These are phyloP conservation scores for Neolamprologus variostigma DNA, from an alignment of 2,113 vertebrate species.

Conservation along the genomic window DNA sequence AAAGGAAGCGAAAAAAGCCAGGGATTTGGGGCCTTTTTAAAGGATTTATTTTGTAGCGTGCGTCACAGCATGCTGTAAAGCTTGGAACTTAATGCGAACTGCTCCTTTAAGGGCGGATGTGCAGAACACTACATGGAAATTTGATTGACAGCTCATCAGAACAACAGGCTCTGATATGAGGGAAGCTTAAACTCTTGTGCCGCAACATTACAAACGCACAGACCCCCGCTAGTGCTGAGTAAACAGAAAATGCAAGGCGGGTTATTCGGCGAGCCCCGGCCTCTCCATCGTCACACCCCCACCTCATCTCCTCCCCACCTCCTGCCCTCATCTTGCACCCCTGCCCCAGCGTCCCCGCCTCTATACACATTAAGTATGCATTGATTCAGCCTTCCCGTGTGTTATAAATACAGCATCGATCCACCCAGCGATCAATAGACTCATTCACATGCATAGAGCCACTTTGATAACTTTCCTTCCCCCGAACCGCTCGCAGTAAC, in stretches of 20 bases:
- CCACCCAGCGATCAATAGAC: slow-evolving; percentile 66
- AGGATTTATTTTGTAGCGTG: neutral
- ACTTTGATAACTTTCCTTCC: slow-evolving; percentile 81
- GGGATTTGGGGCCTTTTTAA: neutral
- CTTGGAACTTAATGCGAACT: neutral
- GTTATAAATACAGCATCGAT: slow-evolving; percentile 84
- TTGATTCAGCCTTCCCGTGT: slow-evolving; percentile 70
- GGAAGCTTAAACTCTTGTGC: slow-evolving; percentile 6
- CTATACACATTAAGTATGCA: slow-evolving; percentile 73
- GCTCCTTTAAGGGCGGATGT: neutral
- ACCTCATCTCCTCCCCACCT: slow-evolving; percentile 18
- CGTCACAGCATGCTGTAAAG: neutral
- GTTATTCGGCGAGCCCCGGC: slow-evolving; percentile 58
- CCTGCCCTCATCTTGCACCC: slow-evolving; percentile 54
- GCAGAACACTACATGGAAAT: slow-evolving; percentile 8
- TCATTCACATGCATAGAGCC: slow-evolving; percentile 86
- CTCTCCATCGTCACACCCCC: neutral
- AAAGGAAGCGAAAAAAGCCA: neutral
- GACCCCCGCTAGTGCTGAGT: slow-evolving; percentile 52
- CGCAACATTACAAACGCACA: slow-evolving; percentile 42
- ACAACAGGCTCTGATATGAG: slow-evolving; percentile 51
- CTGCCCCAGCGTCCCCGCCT: slow-evolving; percentile 51
- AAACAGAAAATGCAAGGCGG: slow-evolving; percentile 58
- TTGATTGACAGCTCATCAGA: slow-evolving; percentile 58
- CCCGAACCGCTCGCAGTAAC: slow-evolving; percentile 75